Evolutionary conservation across 2,113 vertebrate genomes (phyloP).

Genomic region (Heliornis fulica): DNA sequence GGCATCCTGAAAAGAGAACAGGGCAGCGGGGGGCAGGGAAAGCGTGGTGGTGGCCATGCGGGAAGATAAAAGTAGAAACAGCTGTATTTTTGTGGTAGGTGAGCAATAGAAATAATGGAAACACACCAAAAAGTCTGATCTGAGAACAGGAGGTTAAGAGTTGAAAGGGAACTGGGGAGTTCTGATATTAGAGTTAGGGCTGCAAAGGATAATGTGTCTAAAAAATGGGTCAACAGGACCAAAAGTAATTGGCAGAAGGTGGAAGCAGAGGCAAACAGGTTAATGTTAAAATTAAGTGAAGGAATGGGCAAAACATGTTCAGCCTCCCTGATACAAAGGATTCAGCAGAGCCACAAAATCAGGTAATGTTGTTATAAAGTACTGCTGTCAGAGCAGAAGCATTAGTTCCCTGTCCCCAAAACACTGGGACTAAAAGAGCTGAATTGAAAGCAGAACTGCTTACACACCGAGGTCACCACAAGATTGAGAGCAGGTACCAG

Average conservation of each 20-base stretch:
- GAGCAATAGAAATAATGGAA: background rate
- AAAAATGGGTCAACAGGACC: background rate
- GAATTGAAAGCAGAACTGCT: background rate
- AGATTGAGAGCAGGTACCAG: background rate
- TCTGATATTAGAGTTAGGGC: background rate
- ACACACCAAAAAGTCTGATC: background rate
- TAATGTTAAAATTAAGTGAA: background rate
- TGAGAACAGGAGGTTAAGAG: background rate
- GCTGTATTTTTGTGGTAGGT: background rate
- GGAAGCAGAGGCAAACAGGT: background rate
- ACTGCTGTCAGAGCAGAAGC: background rate
- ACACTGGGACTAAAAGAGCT: background rate
- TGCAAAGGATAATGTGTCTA: rapidly evolving
- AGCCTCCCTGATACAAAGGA: background rate
- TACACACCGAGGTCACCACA: background rate
- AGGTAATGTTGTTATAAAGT: background rate
- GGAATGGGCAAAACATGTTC: background rate
- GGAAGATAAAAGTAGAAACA: background rate
- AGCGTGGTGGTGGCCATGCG: no score
- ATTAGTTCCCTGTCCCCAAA: background rate
- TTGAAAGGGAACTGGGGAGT: background rate
- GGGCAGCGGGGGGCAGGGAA: no score
- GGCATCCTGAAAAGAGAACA: background rate
- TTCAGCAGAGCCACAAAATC: background rate
- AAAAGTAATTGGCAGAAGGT: background rate